Evolutionary conservation across 2,888 invertebrate species (phyloP).

Genomic region (Drosophila kanekoi): DNA sequence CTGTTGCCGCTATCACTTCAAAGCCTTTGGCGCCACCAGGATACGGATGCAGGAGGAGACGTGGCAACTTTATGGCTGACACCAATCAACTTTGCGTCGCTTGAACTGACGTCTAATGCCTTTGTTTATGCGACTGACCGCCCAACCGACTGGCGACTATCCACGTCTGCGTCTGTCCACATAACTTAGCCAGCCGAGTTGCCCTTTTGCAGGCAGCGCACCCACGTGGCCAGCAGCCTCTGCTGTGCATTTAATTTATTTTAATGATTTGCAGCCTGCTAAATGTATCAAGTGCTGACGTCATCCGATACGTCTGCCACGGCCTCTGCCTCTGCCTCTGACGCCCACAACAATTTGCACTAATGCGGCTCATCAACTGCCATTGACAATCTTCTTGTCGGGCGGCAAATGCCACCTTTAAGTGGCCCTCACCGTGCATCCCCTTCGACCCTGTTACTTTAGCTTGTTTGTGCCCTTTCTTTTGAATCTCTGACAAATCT

Average conservation of each 20-base stretch:
- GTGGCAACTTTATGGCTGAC: constrained; percentile 72
- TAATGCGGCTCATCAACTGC: constrained; percentile 72
- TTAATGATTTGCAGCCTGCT: constrained; percentile 54
- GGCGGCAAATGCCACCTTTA: constrained; percentile 52
- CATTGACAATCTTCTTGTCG: constrained; percentile 44
- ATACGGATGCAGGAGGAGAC: constrained; percentile 49
- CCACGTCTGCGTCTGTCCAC: constrained; percentile 17
- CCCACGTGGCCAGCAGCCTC: constrained; percentile 25
- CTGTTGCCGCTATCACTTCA: constrained; percentile 63
- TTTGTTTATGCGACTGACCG: constrained; percentile 61
- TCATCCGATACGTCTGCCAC: constrained; percentile 30
- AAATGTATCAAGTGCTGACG: constrained; percentile 62
- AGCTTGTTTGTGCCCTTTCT: constrained; percentile 37
- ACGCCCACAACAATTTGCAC: constrained; percentile 77
- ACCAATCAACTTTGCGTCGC: constrained; percentile 74
- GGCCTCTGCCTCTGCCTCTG: constrained; percentile 33
- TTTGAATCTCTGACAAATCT: constrained; percentile 72
- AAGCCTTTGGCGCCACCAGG: constrained; percentile 76
- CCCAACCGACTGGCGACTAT: constrained; percentile 1
- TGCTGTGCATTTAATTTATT: constrained; percentile 60
- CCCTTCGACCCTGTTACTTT: constrained; percentile 8
- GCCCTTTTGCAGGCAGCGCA: constrained; percentile 23
- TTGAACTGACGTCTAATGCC: constrained; percentile 71
- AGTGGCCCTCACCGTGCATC: constrained; percentile 57
- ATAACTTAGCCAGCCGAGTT: constrained; percentile 42